Conservation (phyloP, 2,888 invertebrate genomes). For the Neria commutata region DNA sequence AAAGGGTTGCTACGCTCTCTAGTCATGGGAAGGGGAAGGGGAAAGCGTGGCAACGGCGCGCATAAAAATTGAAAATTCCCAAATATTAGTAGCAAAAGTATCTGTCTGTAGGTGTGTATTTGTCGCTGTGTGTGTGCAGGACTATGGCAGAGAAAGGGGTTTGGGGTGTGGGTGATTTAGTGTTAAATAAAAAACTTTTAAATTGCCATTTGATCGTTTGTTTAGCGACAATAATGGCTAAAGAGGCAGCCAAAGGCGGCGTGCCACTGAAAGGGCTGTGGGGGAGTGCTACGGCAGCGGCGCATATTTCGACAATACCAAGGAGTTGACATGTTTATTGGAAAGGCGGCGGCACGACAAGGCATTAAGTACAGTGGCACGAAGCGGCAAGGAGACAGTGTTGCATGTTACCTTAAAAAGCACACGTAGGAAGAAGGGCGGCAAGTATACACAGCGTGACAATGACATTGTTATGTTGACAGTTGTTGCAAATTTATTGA, state of each 20-base stretch:
- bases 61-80: background rate
- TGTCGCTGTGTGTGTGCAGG: background rate
- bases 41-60: background rate
- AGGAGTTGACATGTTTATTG: slow-evolving; percentile 47
- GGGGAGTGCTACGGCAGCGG: no score
- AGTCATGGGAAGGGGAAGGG: background rate
- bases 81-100: background rate
- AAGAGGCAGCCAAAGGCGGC: slow-evolving; percentile 28
- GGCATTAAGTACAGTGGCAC: no score
- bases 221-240: slow-evolving; percentile 58
- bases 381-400: background rate
- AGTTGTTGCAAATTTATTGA: slow-evolving; percentile 54
- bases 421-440: background rate
- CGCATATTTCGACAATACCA: slow-evolving; percentile 17
- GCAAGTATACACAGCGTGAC: slow-evolving; percentile 37
- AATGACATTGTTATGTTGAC: slow-evolving; percentile 53
- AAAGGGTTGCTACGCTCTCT: slow-evolving; percentile 2
- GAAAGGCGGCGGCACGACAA: no score
- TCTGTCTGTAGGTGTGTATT: background rate
- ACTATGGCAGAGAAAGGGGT: background rate
- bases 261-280: no score
- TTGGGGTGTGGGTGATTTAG: slow-evolving; percentile 49
- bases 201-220: slow-evolving; percentile 61
- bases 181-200: slow-evolving; percentile 55
- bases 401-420: background rate